Percentiles rank a stretch among this genome's conserved stretches.
These are phyloP conservation scores for Elegia similella DNA, from an alignment of 2,888 invertebrate genomes.

Conservation along the genomic window DNA sequence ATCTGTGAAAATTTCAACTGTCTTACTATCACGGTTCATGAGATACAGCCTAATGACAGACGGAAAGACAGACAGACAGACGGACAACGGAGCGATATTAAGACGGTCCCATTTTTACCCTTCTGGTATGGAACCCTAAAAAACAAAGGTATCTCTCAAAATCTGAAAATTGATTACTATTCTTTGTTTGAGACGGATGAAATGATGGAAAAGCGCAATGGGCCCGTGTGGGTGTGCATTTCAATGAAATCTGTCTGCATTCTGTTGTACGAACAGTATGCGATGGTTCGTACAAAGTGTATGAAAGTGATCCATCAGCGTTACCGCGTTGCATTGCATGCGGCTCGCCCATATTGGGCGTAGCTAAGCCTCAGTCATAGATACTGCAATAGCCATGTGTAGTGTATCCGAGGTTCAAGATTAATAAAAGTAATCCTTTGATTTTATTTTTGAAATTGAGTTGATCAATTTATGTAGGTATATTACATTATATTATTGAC, in stretches of 20 bases:
- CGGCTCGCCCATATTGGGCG: constrained; percentile 5
- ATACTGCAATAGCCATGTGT: not conserved
- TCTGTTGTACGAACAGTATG: not conserved
- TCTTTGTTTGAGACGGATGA: not conserved
- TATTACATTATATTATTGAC: too few relatives aligned
- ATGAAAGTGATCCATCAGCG: constrained; percentile 10
- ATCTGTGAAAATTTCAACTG: too few relatives aligned
- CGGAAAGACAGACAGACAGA: too few relatives aligned
- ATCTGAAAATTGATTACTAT: not conserved
- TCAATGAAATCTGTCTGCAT: not conserved
- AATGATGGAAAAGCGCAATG: not conserved
- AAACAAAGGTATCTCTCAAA: not conserved
- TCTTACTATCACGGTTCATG: too few relatives aligned
- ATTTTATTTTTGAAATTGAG: too few relatives aligned
- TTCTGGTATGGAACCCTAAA: too few relatives aligned
- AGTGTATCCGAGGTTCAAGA: not conserved
- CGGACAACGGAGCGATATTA: too few relatives aligned
- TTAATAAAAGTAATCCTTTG: not conserved
- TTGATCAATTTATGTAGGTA: too few relatives aligned
- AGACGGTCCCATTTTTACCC: too few relatives aligned
- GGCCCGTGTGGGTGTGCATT: not conserved
- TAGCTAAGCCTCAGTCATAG: not conserved
- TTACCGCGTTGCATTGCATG: constrained; percentile 1
- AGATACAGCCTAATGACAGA: too few relatives aligned
- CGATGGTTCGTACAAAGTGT: constrained; percentile 7